Conservation (phyloP, 2,797 vertebrate species). For the Coregonus ussuriensis region DNA sequence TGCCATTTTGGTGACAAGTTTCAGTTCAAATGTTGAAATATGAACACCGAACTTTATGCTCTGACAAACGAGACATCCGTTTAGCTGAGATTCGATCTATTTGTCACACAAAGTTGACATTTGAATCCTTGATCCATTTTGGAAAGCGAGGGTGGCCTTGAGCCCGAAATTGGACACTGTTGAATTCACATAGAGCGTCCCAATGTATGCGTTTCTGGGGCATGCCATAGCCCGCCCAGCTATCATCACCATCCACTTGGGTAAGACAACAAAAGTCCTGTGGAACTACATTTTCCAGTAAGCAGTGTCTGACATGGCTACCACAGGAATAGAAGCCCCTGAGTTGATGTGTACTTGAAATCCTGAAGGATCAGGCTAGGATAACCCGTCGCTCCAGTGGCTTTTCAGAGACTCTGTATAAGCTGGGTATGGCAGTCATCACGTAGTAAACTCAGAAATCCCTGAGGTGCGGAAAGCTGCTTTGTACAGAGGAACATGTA, state of each 20-base stretch:
- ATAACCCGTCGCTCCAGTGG: slow-evolving; percentile 37
- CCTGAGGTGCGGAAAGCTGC: slow-evolving; percentile 75
- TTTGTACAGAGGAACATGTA: slow-evolving; percentile 72
- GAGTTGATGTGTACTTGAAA: background rate
- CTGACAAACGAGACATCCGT: slow-evolving; percentile 15
- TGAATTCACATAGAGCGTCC: slow-evolving; percentile 63
- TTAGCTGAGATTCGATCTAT: background rate
- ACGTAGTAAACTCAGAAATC: slow-evolving; percentile 72
- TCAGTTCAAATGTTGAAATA: background rate
- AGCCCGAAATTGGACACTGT: slow-evolving; percentile 35
- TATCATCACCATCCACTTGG: slow-evolving; percentile 31
- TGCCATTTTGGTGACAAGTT: background rate
- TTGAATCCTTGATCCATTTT: slow-evolving; percentile 22
- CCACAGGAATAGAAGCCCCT: background rate
- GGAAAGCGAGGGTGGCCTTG: background rate
- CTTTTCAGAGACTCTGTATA: slow-evolving; percentile 18
- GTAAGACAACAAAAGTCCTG: slow-evolving; percentile 27
- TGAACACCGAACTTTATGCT: background rate
- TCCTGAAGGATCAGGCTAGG: background rate
- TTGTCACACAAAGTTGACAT: slow-evolving; percentile 34
- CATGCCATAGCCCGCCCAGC: slow-evolving; percentile 57
- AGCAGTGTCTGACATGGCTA: background rate
- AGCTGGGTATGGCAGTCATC: slow-evolving; percentile 67
- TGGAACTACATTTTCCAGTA: slow-evolving; percentile 38
- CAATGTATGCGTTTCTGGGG: slow-evolving; percentile 55